Percentiles rank a stretch among this genome's conserved stretches.
Conservation (phyloP, 2,888 invertebrate genomes). For the Leptopilina syphax region DNA sequence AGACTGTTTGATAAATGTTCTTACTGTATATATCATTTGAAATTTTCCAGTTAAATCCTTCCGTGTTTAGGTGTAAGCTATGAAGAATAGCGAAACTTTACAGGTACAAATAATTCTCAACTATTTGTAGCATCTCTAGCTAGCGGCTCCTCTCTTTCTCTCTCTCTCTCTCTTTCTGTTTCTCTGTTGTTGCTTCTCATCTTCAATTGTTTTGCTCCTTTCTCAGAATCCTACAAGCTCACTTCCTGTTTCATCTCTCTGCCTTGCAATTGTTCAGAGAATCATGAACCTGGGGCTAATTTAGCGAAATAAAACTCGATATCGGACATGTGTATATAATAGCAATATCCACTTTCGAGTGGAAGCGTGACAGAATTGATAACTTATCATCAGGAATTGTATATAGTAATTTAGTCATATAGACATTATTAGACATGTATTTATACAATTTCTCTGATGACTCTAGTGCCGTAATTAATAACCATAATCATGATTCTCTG, state of each 20-base stretch:
- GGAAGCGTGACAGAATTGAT: background rate
- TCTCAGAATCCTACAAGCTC: conserved; percentile 17
- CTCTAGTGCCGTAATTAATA: too few species aligned
- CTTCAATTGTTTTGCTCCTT: conserved; percentile 33
- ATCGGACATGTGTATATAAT: background rate
- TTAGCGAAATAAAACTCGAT: conserved; percentile 7
- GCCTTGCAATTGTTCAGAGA: conserved; percentile 3
- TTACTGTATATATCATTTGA: background rate
- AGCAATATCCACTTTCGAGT: background rate
- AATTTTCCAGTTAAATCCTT: conserved; percentile 9
- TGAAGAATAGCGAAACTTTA: too few species aligned
- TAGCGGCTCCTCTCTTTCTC: background rate
- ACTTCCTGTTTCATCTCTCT: conserved; percentile 24
- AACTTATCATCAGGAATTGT: background rate
- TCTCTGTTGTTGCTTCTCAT: conserved; percentile 18
- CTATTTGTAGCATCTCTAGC: conserved; percentile 19
- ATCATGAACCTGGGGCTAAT: background rate
- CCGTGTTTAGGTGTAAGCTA: background rate
- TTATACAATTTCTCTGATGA: background rate
- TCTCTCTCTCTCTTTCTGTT: too few species aligned
- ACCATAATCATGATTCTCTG: background rate
- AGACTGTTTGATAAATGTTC: background rate
- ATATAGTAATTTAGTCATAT: background rate
- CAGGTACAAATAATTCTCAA: conserved; percentile 23
- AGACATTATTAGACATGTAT: background rate